These are phyloP conservation scores for Rhabdornis inornatus DNA, from an alignment of 2,113 vertebrate species.

Conservation along the genomic window DNA sequence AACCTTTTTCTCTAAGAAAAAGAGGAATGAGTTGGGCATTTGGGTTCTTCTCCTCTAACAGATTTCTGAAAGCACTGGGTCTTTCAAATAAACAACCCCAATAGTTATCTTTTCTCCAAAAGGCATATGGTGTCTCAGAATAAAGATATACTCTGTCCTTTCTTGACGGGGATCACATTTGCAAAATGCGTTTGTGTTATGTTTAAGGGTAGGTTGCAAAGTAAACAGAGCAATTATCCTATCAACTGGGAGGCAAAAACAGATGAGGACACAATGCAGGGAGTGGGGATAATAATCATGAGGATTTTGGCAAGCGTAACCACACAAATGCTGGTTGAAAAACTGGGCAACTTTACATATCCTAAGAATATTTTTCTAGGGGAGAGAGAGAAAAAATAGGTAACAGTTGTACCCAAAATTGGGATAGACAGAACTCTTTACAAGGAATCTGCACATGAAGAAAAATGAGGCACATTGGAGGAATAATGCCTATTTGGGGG, in stretches of 20 bases:
- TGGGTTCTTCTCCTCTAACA: background rate
- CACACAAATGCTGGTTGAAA: background rate
- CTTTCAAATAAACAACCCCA: background rate
- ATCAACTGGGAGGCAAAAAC: background rate
- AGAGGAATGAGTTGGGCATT: background rate
- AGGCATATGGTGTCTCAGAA: background rate
- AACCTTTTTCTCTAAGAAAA: slow-evolving; percentile 7
- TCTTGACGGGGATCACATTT: background rate
- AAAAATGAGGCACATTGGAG: background rate
- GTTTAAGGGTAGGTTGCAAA: background rate
- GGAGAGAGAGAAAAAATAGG: background rate
- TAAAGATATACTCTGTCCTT: background rate
- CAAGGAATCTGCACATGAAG: background rate
- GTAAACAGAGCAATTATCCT: background rate
- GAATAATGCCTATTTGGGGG: background rate
- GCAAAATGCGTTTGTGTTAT: background rate
- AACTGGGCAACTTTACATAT: background rate
- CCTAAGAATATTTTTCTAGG: background rate
- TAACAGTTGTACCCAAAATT: background rate
- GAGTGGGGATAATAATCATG: background rate
- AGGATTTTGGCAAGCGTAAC: background rate
- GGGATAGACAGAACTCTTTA: background rate
- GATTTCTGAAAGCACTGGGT: background rate
- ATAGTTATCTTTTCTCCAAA: background rate
- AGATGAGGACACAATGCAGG: accelerated